A percentile compares a stretch with the other conserved stretches of the same genome.
Conservation (phyloP, 2,113 vertebrate genomes). For the rat (Rattus norvegicus) region DNA sequence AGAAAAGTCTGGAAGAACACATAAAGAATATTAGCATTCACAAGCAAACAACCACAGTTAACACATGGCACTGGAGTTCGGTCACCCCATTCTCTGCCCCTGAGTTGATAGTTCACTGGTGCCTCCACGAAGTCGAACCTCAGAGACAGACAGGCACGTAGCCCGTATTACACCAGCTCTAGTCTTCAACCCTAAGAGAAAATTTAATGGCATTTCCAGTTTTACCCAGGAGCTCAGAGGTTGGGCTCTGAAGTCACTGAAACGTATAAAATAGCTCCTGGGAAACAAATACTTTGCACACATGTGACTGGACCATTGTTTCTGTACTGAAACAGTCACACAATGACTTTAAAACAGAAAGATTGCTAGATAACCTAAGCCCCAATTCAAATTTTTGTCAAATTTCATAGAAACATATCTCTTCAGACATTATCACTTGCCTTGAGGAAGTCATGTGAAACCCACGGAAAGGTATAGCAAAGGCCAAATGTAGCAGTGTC, state of each 20-base stretch:
- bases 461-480: neutral
- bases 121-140: neutral
- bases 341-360: neutral
- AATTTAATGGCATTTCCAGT: neutral
- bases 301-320: neutral
- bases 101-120: no score
- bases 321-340: neutral
- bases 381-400: constrained; percentile 25
- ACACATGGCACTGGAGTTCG: neutral
- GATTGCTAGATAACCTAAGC: neutral
- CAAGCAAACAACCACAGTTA: neutral
- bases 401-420: neutral
- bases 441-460: constrained; percentile 46
- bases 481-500: neutral
- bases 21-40: neutral
- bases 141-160: neutral
- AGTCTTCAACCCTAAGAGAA: constrained; percentile 8
- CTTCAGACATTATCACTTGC: neutral
- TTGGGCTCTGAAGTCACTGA: neutral
- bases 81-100: neutral
- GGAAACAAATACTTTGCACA: constrained; percentile 41
- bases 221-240: neutral
- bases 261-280: neutral
- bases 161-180: neutral
- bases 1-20: constrained; percentile 22